Evolutionary conservation across 2,797 vertebrate species (phyloP).

Genomic region (Euthynnus affinis): DNA sequence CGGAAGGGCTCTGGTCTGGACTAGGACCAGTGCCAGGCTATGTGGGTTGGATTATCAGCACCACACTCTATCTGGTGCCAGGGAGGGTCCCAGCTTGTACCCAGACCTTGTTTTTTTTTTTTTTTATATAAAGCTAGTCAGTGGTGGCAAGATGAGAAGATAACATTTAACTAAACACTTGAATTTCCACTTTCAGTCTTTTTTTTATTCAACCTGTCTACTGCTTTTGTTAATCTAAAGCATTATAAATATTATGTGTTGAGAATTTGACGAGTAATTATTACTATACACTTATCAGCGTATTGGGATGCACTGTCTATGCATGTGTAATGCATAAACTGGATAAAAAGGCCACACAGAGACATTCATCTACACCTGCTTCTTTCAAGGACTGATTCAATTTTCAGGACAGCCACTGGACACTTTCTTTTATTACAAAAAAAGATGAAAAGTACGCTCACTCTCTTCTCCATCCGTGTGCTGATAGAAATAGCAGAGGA

Average conservation of each 20-base stretch:
- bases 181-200: not conserved
- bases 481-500: constrained; percentile 56
- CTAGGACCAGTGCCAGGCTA: constrained; percentile 69
- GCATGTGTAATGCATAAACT: constrained; percentile 25
- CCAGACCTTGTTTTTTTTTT: constrained; percentile 40
- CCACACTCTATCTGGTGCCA: constrained; percentile 81
- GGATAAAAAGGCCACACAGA: constrained; percentile 27
- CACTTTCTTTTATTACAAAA: constrained; percentile 28
- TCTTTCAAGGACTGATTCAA: constrained; percentile 60
- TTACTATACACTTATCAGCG: not conserved
- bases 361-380: constrained; percentile 53
- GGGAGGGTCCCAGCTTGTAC: constrained; percentile 77
- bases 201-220: not conserved
- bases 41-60: constrained; percentile 72
- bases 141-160: constrained; percentile 14
- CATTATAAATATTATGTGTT: not conserved
- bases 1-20: constrained; percentile 59
- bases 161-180: constrained; percentile 8
- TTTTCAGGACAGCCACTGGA: constrained; percentile 46
- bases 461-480: constrained; percentile 25
- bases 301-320: not conserved
- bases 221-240: constrained; percentile 9
- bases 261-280: not conserved
- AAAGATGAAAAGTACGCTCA: constrained; percentile 28
- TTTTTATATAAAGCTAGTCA: constrained; percentile 30